phyloP scores from a whole-genome alignment of 2,888 invertebrate species.

The Nomada lathburiana region DNA sequence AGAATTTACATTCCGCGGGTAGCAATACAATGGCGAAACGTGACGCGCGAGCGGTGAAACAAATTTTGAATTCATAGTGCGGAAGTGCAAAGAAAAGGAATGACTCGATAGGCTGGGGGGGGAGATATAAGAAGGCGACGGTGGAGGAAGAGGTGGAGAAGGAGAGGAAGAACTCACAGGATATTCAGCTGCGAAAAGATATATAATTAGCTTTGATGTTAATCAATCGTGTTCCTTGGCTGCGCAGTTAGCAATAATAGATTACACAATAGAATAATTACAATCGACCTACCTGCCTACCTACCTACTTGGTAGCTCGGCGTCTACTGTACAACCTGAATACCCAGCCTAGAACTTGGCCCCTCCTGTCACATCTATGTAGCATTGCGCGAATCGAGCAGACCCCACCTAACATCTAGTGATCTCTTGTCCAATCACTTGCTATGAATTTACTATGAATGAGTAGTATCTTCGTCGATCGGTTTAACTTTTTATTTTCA shows the following conservation, averaged over 20 bases:
- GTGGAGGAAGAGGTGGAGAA: not conserved
- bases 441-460: no score
- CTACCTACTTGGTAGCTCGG: constrained; percentile 44
- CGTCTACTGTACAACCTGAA: constrained; percentile 43
- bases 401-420: constrained; percentile 29
- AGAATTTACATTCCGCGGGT: no score
- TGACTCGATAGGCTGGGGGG: not conserved
- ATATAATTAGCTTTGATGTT: constrained; percentile 81
- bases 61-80: constrained; percentile 13
- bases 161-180: constrained; percentile 34
- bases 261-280: constrained; percentile 78
- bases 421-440: constrained; percentile 14
- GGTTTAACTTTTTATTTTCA: no score
- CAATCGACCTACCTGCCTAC: constrained; percentile 76
- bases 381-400: constrained; percentile 31
- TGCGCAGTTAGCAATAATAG: constrained; percentile 73
- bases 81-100: constrained; percentile 5
- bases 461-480: no score
- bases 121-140: not conserved
- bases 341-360: constrained; percentile 37
- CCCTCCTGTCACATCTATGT: constrained; percentile 52
- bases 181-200: constrained; percentile 60
- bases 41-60: not conserved
- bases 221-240: constrained; percentile 76
- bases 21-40: not conserved